These are phyloP conservation scores for Ailurus styani DNA, from an alignment of 2,113 vertebrate species.

Conservation along the genomic window DNA sequence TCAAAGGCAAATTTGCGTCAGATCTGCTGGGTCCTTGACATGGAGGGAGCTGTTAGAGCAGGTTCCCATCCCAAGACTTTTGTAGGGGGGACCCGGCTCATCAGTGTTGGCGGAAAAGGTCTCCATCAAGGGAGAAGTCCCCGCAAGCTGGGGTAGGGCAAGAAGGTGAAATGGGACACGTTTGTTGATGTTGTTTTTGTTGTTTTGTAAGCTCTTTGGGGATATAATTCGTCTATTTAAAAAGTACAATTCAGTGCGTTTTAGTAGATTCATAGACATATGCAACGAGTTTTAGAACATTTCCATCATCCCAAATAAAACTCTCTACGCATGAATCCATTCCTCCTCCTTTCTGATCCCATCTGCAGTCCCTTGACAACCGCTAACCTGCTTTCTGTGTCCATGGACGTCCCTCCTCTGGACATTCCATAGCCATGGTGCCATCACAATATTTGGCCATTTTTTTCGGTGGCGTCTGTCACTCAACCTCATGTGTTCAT, in stretches of 20 bases:
- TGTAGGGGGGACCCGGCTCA: neutral
- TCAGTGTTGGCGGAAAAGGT: neutral
- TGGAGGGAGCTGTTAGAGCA: no score
- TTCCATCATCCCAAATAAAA: no score
- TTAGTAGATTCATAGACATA: neutral
- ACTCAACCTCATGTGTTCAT: neutral
- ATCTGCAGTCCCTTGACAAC: no score
- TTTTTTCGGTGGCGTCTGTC: neutral
- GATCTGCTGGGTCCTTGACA: neutral
- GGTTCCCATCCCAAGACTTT: neutral
- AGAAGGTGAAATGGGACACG: neutral
- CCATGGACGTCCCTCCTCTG: rapidly evolving
- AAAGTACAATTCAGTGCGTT: neutral
- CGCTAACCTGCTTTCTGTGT: neutral
- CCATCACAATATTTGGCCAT: rapidly evolving
- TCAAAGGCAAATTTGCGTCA: neutral
- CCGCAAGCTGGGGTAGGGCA: rapidly evolving
- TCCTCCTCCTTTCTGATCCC: neutral
- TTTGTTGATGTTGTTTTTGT: neutral
- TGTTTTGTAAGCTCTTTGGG: neutral
- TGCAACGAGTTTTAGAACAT: neutral
- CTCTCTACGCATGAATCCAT: rapidly evolving
- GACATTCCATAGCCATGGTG: no score
- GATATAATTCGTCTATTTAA: neutral
- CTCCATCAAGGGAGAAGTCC: neutral